phyloP scores from a whole-genome alignment of 2,113 vertebrate species.

The Perca fluviatilis region DNA sequence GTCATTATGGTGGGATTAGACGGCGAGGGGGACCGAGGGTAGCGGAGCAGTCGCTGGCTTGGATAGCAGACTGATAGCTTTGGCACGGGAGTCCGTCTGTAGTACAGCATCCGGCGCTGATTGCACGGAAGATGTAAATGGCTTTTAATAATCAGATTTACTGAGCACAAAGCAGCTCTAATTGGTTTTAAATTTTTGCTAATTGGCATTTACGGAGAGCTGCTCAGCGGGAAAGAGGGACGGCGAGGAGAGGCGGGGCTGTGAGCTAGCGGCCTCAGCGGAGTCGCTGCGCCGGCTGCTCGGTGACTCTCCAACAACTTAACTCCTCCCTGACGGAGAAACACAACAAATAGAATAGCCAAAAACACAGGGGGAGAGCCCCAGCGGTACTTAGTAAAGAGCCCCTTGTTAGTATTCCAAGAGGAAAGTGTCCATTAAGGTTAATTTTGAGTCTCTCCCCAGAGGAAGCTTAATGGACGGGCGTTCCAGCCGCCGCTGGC shows the following conservation, averaged over 20 bases:
- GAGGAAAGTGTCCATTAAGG: conserved; percentile 65
- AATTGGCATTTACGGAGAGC: conserved; percentile 77
- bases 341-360: conserved; percentile 54
- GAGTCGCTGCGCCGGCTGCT: not conserved
- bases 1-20: conserved; percentile 76
- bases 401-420: conserved; percentile 59
- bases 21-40: conserved; percentile 40
- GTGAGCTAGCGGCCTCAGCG: conserved; percentile 28
- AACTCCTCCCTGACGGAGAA: conserved; percentile 40
- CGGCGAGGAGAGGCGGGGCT: conserved; percentile 18
- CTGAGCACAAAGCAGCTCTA: conserved; percentile 71
- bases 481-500: conserved; percentile 31
- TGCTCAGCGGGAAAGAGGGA: conserved; percentile 50
- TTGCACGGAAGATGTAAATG: conserved; percentile 58
- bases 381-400: conserved; percentile 43
- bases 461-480: conserved; percentile 63
- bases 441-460: conserved; percentile 63
- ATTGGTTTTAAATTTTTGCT: conserved; percentile 74
- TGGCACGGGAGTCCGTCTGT: conserved; percentile 43
- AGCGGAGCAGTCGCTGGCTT: conserved; percentile 40
- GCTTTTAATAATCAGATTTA: conserved; percentile 77
- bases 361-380: conserved; percentile 28
- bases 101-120: conserved; percentile 25
- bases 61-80: conserved; percentile 55
- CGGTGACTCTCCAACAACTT: conserved; percentile 19